phyloP scores from a whole-genome alignment of 2,113 vertebrate species.

The Colistium nudipinnis region DNA sequence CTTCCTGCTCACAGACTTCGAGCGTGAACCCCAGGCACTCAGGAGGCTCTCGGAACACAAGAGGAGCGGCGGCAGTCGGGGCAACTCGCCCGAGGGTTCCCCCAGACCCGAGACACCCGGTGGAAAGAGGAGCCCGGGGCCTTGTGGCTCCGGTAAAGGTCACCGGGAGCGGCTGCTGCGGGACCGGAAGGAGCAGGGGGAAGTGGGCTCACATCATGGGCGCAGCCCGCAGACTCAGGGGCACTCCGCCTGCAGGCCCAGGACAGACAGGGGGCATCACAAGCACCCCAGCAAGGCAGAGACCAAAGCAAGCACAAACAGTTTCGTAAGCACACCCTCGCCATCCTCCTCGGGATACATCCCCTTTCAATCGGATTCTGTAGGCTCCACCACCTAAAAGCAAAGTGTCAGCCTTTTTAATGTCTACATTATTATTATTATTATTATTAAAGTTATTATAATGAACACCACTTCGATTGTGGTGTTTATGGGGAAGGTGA shows the following conservation, averaged over 20 bases:
- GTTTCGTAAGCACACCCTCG: slow-evolving; percentile 88
- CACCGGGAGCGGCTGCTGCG: slow-evolving; percentile 36
- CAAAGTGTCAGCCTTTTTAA: slow-evolving; percentile 17
- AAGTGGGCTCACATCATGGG: slow-evolving; percentile 48
- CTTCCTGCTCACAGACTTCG: slow-evolving; percentile 87
- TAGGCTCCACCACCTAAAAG: slow-evolving; percentile 83
- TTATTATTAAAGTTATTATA: slow-evolving; percentile 36
- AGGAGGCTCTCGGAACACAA: slow-evolving; percentile 77
- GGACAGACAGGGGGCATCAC: slow-evolving; percentile 77
- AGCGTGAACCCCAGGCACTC: slow-evolving; percentile 86
- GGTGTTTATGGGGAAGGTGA: slow-evolving; percentile 31
- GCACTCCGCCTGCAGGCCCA: slow-evolving; percentile 57
- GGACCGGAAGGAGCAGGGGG: slow-evolving; percentile 41
- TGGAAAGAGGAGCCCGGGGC: slow-evolving; percentile 39
- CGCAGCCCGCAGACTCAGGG: slow-evolving; percentile 52
- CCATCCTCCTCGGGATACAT: slow-evolving; percentile 85
- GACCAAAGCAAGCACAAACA: slow-evolving; percentile 86
- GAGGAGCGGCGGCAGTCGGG: slow-evolving; percentile 60
- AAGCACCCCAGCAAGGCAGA: slow-evolving; percentile 77
- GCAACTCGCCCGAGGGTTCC: slow-evolving; percentile 57
- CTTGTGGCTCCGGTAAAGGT: slow-evolving; percentile 55
- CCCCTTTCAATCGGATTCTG: slow-evolving; percentile 87
- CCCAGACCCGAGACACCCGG: slow-evolving; percentile 50
- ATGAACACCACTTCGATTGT: slow-evolving; percentile 30
- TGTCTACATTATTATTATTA: slow-evolving; percentile 38